A percentile compares a stretch with the other conserved stretches of the same genome.
Conservation (phyloP, 2,797 vertebrate species). For the Argyrosomus regius region DNA sequence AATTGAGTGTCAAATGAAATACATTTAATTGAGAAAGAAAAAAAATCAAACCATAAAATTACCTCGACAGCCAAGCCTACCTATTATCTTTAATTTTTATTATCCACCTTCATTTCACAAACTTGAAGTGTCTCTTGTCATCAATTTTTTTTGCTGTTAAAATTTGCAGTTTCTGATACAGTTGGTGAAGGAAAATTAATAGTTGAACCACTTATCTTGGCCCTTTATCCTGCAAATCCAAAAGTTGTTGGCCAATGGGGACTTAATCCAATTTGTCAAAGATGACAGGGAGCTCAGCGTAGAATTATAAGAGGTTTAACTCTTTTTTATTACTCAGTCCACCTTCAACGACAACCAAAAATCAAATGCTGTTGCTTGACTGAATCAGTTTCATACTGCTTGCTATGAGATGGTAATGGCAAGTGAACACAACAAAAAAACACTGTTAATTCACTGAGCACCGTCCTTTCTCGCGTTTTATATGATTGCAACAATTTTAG, state of each 20-base stretch:
- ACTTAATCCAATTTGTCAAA: background rate
- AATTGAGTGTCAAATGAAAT: background rate
- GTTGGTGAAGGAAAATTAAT: background rate
- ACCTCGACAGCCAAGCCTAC: background rate
- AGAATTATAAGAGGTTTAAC: background rate
- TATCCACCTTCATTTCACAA: background rate
- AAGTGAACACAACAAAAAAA: background rate
- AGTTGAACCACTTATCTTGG: background rate
- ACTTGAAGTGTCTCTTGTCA: no score
- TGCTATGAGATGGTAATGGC: constrained; percentile 2
- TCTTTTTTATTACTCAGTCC: background rate
- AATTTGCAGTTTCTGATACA: background rate
- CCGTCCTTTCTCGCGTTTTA: background rate
- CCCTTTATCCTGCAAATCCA: background rate
- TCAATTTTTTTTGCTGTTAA: background rate
- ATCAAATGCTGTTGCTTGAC: no score
- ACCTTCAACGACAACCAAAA: no score
- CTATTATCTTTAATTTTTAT: background rate
- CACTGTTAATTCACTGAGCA: background rate
- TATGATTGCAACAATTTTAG: background rate
- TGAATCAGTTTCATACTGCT: background rate
- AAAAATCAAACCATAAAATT: background rate
- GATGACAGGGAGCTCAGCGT: background rate
- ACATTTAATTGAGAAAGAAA: background rate
- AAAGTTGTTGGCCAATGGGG: background rate